These are phyloP conservation scores for Phengaris alcon DNA, from an alignment of 2,888 invertebrate genomes.

Conservation along the genomic window DNA sequence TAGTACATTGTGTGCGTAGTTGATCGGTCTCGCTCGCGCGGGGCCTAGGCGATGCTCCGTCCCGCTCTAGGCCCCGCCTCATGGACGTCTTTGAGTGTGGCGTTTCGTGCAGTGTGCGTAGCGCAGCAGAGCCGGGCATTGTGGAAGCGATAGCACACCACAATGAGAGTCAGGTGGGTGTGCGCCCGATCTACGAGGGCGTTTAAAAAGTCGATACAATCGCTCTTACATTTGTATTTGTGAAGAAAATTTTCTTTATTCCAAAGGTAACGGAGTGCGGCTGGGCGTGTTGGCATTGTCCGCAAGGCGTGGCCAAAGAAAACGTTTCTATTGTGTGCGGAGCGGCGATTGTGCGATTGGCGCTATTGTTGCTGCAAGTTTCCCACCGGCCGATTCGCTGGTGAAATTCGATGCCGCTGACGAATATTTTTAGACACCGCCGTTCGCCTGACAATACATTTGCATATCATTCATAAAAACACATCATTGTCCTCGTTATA, in stretches of 20 bases:
- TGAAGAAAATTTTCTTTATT: conserved; percentile 75
- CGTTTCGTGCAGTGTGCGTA: conserved; percentile 62
- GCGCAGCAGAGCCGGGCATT: conserved; percentile 66
- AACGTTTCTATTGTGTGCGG: conserved; percentile 69
- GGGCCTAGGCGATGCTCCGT: conserved; percentile 60
- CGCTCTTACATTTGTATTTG: conserved; percentile 69
- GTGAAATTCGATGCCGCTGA: conserved; percentile 42
- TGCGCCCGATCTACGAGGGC: conserved; percentile 69
- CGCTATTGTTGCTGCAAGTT: conserved; percentile 60
- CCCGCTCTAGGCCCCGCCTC: conserved; percentile 75
- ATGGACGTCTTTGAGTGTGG: conserved; percentile 58
- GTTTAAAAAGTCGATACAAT: conserved; percentile 79
- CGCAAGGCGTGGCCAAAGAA: conserved; percentile 69
- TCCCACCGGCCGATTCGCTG: conserved; percentile 51
- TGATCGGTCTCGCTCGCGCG: conserved; percentile 57
- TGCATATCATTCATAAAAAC: conserved; percentile 41
- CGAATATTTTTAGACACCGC: conserved; percentile 44
- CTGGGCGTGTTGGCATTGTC: conserved; percentile 72
- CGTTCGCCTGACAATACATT: conserved; percentile 41
- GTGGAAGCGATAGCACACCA: conserved; percentile 71
- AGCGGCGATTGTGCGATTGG: conserved; percentile 67
- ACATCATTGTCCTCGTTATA: conserved; percentile 36
- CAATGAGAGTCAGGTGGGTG: conserved; percentile 72
- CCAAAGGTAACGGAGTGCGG: conserved; percentile 50
- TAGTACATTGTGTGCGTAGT: conserved; percentile 64